phyloP scores from a whole-genome alignment of 1,140 invertebrate genomes.

The Proales similis region DNA sequence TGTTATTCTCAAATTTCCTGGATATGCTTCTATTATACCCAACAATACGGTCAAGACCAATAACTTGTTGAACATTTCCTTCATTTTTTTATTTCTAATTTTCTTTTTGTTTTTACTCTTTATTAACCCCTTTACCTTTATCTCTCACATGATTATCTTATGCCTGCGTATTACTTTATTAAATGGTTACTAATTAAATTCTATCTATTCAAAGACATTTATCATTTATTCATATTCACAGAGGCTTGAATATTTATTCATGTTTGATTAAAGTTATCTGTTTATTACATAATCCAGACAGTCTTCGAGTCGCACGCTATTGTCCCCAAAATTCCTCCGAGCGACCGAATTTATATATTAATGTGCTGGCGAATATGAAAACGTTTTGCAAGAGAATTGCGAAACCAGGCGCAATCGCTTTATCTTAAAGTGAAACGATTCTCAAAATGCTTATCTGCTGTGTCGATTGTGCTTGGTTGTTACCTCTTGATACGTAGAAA shows the following conservation, averaged over 20 bases:
- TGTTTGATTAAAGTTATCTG: not conserved
- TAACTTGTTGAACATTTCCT: too few relatives aligned
- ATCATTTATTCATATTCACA: not conserved
- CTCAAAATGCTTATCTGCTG: not conserved
- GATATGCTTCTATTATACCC: too few relatives aligned
- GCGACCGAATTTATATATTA: constrained; percentile 34
- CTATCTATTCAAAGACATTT: not conserved
- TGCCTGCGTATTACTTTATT: not conserved
- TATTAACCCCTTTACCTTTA: not conserved
- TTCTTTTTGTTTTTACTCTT: not conserved
- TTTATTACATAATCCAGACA: constrained; percentile 2
- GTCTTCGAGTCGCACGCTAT: not conserved
- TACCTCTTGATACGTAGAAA: constrained; percentile 34
- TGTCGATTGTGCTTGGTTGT: not conserved
- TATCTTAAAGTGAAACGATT: constrained; percentile 2
- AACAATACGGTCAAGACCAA: too few relatives aligned
- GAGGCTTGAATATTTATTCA: too few relatives aligned
- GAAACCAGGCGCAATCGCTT: constrained; percentile 6
- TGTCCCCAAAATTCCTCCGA: constrained; percentile 34
- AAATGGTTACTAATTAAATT: not conserved
- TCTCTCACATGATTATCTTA: not conserved
- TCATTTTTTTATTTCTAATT: not conserved
- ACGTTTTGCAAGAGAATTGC: constrained; percentile 31
- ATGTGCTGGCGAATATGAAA: constrained; percentile 30
- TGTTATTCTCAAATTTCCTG: too few relatives aligned